Percentiles rank a stretch among this genome's conserved stretches.
Evolutionary conservation across 2,113 vertebrate species (phyloP).

Genomic region (Sylvilagus bachmani): DNA sequence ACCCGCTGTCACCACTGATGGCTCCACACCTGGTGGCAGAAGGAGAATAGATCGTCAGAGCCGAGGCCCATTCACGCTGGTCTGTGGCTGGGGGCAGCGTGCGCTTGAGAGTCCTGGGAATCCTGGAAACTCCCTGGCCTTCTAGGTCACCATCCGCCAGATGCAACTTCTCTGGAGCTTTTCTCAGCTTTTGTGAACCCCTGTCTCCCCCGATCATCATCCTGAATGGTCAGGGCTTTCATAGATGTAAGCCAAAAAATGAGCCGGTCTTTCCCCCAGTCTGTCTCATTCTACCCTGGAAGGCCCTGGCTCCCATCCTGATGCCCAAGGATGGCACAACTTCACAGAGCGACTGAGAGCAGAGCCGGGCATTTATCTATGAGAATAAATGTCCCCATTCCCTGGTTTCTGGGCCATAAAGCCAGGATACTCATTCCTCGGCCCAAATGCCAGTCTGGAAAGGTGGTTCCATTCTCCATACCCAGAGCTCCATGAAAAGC

Average conservation of each 20-base stretch:
- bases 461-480: neutral
- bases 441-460: neutral
- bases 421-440: neutral
- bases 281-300: neutral
- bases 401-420: neutral
- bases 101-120: neutral
- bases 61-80: neutral
- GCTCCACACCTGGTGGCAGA: slow-evolving; percentile 86
- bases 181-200: neutral
- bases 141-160: neutral
- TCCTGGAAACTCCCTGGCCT: neutral
- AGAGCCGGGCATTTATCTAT: neutral
- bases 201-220: neutral
- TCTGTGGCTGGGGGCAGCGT: neutral
- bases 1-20: slow-evolving; percentile 73
- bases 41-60: slow-evolving; percentile 54
- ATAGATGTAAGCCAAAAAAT: neutral
- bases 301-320: neutral
- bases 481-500: neutral
- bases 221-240: neutral
- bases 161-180: too few relatives aligned
- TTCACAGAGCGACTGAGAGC: neutral
- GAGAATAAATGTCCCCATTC: neutral
- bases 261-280: neutral
- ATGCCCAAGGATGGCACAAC: neutral